Evolutionary conservation across 2,113 vertebrate species (phyloP).

Genomic region (Pholis gunnellus): DNA sequence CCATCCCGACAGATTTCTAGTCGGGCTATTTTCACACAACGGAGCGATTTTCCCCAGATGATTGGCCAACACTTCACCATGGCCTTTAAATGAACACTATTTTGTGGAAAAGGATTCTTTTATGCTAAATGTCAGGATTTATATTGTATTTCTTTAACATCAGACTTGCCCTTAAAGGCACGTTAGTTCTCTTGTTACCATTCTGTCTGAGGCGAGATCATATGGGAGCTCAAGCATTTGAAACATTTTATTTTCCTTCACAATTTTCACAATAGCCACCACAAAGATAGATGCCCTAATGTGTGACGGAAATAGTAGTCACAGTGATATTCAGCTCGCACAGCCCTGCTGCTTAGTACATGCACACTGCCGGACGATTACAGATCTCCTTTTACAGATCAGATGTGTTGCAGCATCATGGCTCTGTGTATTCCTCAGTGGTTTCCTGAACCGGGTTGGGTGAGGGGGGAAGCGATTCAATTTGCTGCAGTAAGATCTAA

Average conservation of each 20-base stretch:
- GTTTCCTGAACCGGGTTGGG: slow-evolving; percentile 48
- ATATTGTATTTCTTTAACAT: slow-evolving; percentile 10
- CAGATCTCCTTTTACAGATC: slow-evolving; percentile 58
- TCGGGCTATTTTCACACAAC: slow-evolving; percentile 45
- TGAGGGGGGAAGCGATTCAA: slow-evolving; percentile 62
- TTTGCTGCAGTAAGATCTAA: slow-evolving; percentile 84
- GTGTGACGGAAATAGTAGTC: neutral
- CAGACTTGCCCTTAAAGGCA: neutral
- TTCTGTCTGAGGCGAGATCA: neutral
- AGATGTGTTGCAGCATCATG: slow-evolving; percentile 67
- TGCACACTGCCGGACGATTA: slow-evolving; percentile 12
- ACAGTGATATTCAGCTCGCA: slow-evolving; percentile 29
- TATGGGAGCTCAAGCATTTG: slow-evolving; percentile 4
- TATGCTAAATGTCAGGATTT: slow-evolving; percentile 29
- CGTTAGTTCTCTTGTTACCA: neutral
- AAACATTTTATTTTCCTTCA: slow-evolving; percentile 2
- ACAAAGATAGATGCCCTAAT: slow-evolving; percentile 13
- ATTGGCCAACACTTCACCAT: slow-evolving; percentile 55
- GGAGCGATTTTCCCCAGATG: slow-evolving; percentile 40
- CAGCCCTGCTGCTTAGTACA: slow-evolving; percentile 19
- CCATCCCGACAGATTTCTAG: slow-evolving; percentile 20
- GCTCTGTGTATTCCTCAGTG: slow-evolving; percentile 66
- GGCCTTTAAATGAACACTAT: slow-evolving; percentile 17
- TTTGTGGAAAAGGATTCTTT: neutral
- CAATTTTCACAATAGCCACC: neutral